These are phyloP conservation scores for Lasioglossum figueresi DNA, from an alignment of 2,888 invertebrate species.

Conservation along the genomic window DNA sequence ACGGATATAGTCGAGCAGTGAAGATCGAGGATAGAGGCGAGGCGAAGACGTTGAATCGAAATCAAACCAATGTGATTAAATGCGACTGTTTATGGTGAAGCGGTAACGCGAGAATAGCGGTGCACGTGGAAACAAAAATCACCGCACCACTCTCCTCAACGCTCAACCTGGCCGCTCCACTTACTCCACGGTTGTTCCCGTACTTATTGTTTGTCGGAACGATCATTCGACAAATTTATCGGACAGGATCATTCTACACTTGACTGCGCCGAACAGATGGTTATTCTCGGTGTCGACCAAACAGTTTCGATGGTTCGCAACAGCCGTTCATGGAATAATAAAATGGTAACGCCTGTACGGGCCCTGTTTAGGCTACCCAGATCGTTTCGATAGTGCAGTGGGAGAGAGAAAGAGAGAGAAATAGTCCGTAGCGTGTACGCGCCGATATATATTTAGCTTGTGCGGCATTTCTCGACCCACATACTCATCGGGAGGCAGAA, in stretches of 20 bases:
- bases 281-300: not conserved
- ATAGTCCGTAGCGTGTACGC: slow-evolving; percentile 36
- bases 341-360: not conserved
- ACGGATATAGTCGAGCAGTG: too few species aligned
- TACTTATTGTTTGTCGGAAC: too few species aligned
- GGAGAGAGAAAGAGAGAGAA: not conserved
- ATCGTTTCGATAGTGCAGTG: slow-evolving; percentile 17
- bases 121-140: too few species aligned
- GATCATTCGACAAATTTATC: not conserved
- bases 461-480: slow-evolving; percentile 82
- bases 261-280: not conserved
- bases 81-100: too few species aligned
- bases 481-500: slow-evolving; percentile 79
- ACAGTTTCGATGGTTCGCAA: not conserved
- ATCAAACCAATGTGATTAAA: too few species aligned
- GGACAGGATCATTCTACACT: not conserved
- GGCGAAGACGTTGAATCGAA: too few species aligned
- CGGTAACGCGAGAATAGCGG: too few species aligned
- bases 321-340: not conserved
- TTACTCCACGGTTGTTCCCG: too few species aligned
- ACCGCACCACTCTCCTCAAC: too few species aligned
- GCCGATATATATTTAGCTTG: slow-evolving; percentile 79
- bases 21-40: too few species aligned
- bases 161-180: too few species aligned
- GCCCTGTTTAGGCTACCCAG: slow-evolving; percentile 17